These are phyloP conservation scores for Pelecanoides urinatrix DNA, from an alignment of 2,113 vertebrate genomes.

Conservation along the genomic window DNA sequence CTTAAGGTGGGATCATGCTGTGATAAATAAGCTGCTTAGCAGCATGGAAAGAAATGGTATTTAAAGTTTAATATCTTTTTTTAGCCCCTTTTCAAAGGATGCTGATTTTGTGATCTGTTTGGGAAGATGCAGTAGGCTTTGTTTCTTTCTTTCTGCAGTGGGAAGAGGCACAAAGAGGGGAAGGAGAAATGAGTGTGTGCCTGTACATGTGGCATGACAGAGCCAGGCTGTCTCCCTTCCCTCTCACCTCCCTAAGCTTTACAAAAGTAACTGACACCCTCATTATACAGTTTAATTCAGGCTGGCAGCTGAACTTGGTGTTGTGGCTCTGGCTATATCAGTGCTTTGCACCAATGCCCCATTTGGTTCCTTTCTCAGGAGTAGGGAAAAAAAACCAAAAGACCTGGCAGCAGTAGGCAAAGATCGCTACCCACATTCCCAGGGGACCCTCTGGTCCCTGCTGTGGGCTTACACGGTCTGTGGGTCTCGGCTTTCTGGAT, in stretches of 20 bases:
- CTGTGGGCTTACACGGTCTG: neutral
- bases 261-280: slow-evolving; percentile 14
- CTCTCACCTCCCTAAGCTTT: neutral
- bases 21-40: slow-evolving; percentile 77
- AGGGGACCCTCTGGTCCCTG: neutral
- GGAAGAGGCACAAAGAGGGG: neutral
- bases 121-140: slow-evolving; percentile 31
- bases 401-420: neutral
- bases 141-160: neutral
- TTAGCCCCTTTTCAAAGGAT: slow-evolving; percentile 64
- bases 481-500: neutral
- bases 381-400: neutral
- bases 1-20: slow-evolving; percentile 73
- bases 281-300: slow-evolving; percentile 43
- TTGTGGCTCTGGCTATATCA: neutral
- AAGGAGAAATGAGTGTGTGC: neutral
- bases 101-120: slow-evolving; percentile 52
- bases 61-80: slow-evolving; percentile 71
- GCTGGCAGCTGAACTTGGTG: neutral
- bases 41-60: slow-evolving; percentile 70
- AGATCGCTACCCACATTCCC: neutral
- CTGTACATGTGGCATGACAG: neutral
- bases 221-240: neutral
- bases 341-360: neutral
- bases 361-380: neutral